Base-by-base conservation (phyloP, 1,140 invertebrate genomes). In the Neuroterus valhalla region DNA sequence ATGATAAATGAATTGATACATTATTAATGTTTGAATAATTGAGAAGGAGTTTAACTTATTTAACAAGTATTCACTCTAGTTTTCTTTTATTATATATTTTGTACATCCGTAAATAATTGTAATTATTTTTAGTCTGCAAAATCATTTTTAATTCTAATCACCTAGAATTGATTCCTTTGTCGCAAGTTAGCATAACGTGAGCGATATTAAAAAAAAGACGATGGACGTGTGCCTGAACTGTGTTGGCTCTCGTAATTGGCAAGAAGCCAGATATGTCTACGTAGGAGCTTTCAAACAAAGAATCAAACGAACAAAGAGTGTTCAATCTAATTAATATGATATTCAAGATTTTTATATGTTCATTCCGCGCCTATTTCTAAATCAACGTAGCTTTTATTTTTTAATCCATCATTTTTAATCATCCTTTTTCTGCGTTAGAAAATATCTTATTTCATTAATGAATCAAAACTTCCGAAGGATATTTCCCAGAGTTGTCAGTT, bases 241-340 rank as follows among this genome's bases (percentile, higher is more conserved):
- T 31, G 55, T 62, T 62, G 55, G 55, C 73, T 77, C 38, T 48
- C 17, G 44, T 72, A 73, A 45, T 73, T 77, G 78, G 74, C 69
- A 45, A n/a, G 3, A 12, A 21, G 76, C 79, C 79, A 78, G 50
- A 68, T 50, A 67, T 68, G 67, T 17, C 75, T 75, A 55, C 67
- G 75, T 19, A 21, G 66, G 52, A 74, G 68, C 71, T 74, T 70
- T 70, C 73, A 68, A 77, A 78, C 77, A 78, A 81, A 81, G 79
- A 71, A 74, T 78, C 66, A 62, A 2, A 5, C 15, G 55, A 73
- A 79, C 78, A 79, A 79, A 79, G 78, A 69, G 71, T 10, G 46
- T 62, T 72, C 19, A 66, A 66, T 68, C 23, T 48, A 48, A 70
- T 67, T 42, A 43, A 68, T 46, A 48, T 46, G 12, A 68, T 44